Base-by-base conservation (phyloP, 1,140 invertebrate species). In the Rhysida immarginata region DNA sequence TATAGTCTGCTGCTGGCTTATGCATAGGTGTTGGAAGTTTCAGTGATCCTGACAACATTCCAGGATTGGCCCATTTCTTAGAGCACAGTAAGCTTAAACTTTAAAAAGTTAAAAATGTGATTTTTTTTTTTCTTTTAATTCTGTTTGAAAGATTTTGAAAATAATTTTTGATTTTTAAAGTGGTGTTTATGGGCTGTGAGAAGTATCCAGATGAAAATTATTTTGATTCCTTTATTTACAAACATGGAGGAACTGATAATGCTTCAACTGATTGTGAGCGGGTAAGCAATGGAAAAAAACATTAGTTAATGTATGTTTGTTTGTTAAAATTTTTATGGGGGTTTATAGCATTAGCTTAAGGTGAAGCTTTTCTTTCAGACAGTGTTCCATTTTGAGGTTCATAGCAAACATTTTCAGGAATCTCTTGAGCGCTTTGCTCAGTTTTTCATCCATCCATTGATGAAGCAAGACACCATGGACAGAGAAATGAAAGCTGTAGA, bases 151-250 rank as follows among this genome's bases (percentile, higher is more conserved):
- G n/a, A n/a, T n/a, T n/a, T n/a, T n/a, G n/a, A n/a, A n/a, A n/a
- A 41, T 41, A 25, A n/a, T 1, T 45, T 14, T 60, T 53, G 11
- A 21, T 49, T 52, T 66, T 49, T 58, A 70, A 62, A 59, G 65
- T 96, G 89, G 81, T 96, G 3, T 96, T 94, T 65, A 87, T 95
- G 81, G 91, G 90, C 29, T 90, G 85, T 45, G 74, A 84, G 64
- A 90, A 87, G 64, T 92, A 83, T 72, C 84, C 86, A 2, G 73
- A 80, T 69, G 87, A 92, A 71, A 92, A 92, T 70, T 83, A 82
- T 60, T 86, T 91, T 64, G 85, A 90, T 72, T 71, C 81, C 2
- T 90, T 83, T 63, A 77, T 92, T 0, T 59, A 64, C 70, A 83
- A 83, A 73, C 80, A 81, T 65, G 86, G 87, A 8, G 89, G 89